Evolutionary conservation across 2,888 invertebrate species (phyloP).

Genomic region (Biston stratarius): DNA sequence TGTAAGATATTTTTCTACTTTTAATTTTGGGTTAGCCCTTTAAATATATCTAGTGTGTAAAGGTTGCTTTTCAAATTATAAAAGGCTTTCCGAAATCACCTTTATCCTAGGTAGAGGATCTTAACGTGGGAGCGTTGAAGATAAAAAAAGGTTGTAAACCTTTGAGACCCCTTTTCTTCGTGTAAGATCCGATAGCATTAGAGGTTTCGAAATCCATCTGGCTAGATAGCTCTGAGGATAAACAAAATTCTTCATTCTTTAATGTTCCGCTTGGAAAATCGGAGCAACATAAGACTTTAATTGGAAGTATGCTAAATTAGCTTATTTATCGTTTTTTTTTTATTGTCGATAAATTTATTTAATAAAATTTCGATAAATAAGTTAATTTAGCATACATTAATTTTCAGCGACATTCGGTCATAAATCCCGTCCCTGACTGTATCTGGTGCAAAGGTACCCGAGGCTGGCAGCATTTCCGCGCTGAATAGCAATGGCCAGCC

Average conservation of each 20-base stretch:
- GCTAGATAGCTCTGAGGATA: conserved; percentile 12
- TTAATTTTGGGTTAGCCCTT: not conserved
- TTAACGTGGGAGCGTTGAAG: conserved; percentile 7
- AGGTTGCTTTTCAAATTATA: conserved; percentile 24
- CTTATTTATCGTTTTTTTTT: no score
- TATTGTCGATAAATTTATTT: no score
- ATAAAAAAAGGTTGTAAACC: conserved; percentile 19
- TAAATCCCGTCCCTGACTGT: no score
- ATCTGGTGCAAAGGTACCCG: no score
- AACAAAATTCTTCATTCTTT: conserved; percentile 18
- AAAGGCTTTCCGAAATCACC: conserved; percentile 14
- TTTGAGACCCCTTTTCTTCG: conserved; percentile 20
- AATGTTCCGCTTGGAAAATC: no score
- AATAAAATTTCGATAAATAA: no score
- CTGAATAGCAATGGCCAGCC: no score
- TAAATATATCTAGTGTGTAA: not conserved
- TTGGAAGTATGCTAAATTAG: not conserved
- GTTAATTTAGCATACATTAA: no score
- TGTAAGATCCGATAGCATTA: conserved; percentile 24
- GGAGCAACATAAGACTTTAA: no score
- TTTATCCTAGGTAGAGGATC: conserved; percentile 12
- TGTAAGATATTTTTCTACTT: not conserved
- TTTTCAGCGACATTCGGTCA: no score
- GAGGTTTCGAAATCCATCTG: conserved; percentile 20
- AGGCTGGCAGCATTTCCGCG: no score